Conservation (phyloP, 2,797 vertebrate genomes). For the Cyprinella venusta region DNA sequence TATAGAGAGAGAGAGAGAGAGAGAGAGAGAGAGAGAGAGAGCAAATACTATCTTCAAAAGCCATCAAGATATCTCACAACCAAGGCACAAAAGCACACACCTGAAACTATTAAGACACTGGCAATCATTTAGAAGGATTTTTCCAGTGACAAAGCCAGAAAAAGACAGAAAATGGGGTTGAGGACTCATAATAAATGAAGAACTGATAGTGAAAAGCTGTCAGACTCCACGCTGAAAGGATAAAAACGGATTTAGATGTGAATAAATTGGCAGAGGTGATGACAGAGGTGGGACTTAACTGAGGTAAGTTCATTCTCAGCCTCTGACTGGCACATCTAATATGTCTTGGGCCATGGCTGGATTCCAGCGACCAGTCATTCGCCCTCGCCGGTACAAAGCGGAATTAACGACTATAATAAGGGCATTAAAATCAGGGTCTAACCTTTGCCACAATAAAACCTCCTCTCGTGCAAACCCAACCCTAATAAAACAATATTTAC, state of each 20-base stretch:
- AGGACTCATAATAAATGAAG: conserved; percentile 50
- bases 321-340: conserved; percentile 60
- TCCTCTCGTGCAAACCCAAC: conserved; percentile 45
- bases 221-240: conserved; percentile 52
- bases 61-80: conserved; percentile 28
- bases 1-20: background rate
- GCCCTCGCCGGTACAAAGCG: conserved; percentile 46
- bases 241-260: conserved; percentile 62
- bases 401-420: conserved; percentile 63
- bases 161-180: conserved; percentile 26
- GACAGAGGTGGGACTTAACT: conserved; percentile 59
- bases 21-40: background rate
- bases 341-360: conserved; percentile 54
- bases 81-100: conserved; percentile 29
- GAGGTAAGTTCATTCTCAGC: conserved; percentile 49
- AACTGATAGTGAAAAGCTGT: conserved; percentile 55
- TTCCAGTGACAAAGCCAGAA: conserved; percentile 12
- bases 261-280: conserved; percentile 64
- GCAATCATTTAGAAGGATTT: conserved; percentile 37
- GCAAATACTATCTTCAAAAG: background rate
- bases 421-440: conserved; percentile 63
- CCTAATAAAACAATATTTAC: conserved; percentile 73
- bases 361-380: conserved; percentile 52
- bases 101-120: conserved; percentile 24
- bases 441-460: conserved; percentile 72